Conservation (phyloP, 2,113 vertebrate species). For the Pavo muticus region DNA sequence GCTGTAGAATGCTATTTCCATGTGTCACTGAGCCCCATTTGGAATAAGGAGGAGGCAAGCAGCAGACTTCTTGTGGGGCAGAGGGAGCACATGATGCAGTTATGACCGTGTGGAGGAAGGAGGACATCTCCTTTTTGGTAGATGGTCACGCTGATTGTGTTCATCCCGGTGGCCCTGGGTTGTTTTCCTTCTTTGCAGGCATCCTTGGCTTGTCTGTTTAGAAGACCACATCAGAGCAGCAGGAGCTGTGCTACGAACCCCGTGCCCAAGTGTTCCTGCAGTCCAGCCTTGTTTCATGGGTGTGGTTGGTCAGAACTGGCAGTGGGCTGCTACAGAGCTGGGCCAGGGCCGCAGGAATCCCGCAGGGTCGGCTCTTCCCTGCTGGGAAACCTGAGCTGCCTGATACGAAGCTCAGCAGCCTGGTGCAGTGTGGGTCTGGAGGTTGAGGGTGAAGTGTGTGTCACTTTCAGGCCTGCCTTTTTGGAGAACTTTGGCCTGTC, state of each 20-base stretch:
- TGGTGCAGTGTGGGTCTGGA: neutral
- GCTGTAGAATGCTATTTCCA: neutral
- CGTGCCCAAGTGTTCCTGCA: neutral
- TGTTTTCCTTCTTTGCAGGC: neutral
- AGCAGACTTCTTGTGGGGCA: neutral
- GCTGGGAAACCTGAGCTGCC: neutral
- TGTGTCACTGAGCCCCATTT: neutral
- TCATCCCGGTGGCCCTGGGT: neutral
- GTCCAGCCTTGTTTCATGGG: neutral
- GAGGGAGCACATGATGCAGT: neutral
- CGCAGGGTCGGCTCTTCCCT: neutral
- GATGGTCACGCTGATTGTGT: fast-evolving
- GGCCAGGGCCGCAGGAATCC: neutral
- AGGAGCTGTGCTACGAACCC: neutral
- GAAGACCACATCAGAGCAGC: neutral
- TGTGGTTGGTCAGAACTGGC: neutral
- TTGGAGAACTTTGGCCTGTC: neutral
- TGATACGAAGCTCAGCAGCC: too few species aligned
- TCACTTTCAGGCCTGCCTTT: neutral
- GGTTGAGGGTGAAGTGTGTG: neutral
- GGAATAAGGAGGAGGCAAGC: neutral
- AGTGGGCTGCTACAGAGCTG: neutral
- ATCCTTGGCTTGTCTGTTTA: neutral
- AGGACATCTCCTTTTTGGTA: neutral
- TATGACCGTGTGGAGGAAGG: neutral